These are phyloP conservation scores for Hypanus sabinus DNA, from an alignment of 2,113 vertebrate genomes.

Conservation along the genomic window DNA sequence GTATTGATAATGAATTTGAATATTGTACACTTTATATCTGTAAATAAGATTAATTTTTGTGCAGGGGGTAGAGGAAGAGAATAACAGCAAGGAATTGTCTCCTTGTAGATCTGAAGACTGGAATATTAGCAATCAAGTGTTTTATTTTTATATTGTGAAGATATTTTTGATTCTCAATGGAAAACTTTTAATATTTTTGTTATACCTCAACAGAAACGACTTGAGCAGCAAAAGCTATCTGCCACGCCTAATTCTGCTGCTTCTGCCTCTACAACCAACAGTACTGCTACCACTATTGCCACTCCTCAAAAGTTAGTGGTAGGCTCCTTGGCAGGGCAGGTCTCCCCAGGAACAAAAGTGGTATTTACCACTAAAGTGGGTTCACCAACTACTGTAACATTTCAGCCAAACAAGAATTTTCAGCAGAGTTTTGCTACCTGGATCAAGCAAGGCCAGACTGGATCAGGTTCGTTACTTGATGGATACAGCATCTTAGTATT, in stretches of 20 bases:
- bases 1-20: not conserved
- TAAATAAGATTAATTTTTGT: not conserved
- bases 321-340: slow-evolving; percentile 63
- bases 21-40: not conserved
- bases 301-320: slow-evolving; percentile 73
- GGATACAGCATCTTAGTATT: not conserved
- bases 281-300: slow-evolving; percentile 57
- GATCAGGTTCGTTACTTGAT: slow-evolving; percentile 62
- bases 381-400: slow-evolving; percentile 77
- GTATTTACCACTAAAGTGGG: slow-evolving; percentile 85
- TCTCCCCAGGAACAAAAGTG: slow-evolving; percentile 80
- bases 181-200: not conserved
- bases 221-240: slow-evolving; percentile 78
- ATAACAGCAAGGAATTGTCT: not conserved
- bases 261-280: slow-evolving; percentile 60
- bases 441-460: slow-evolving; percentile 93
- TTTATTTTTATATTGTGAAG: not conserved
- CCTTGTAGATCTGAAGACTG: not conserved
- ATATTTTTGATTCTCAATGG: not conserved
- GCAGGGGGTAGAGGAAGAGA: too few relatives aligned
- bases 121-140: not conserved
- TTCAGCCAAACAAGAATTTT: slow-evolving; percentile 97
- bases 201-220: slow-evolving; percentile 68
- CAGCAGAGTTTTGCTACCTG: slow-evolving; percentile 95
- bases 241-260: slow-evolving; percentile 50